Conservation (phyloP, 2,797 vertebrate genomes). For the Babyrousa celebensis region DNA sequence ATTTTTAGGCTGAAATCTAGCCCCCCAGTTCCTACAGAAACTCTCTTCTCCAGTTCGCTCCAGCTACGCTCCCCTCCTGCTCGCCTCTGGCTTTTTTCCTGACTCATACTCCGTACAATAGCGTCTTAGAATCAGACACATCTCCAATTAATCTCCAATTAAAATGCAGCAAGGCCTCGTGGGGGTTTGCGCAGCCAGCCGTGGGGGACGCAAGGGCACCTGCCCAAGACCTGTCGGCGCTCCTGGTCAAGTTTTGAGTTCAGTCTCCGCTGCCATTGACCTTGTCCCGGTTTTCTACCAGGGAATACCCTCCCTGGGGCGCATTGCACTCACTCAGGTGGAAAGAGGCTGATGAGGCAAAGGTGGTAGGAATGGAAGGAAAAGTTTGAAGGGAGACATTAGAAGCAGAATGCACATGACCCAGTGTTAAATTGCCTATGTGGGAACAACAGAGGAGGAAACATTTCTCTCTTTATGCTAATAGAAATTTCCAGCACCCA, state of each 20-base stretch:
- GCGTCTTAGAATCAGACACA: conserved; percentile 60
- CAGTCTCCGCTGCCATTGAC: not conserved
- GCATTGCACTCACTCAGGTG: not conserved
- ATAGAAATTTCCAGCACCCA: not conserved
- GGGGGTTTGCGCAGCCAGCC: conserved; percentile 30
- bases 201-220: not conserved
- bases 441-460: not conserved
- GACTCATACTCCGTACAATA: conserved; percentile 57
- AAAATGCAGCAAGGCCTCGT: conserved; percentile 58
- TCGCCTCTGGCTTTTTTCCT: conserved; percentile 7
- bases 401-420: not conserved
- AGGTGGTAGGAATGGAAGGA: not conserved
- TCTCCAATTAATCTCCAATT: conserved; percentile 6
- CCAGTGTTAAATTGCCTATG: not conserved
- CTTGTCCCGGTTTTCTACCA: not conserved
- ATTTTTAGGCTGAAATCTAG: conserved; percentile 58
- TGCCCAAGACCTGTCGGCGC: conserved; percentile 59
- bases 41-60: conserved; percentile 56
- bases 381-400: not conserved
- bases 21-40: conserved; percentile 58
- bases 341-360: not conserved
- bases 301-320: not conserved
- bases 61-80: not conserved
- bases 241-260: conserved; percentile 25
- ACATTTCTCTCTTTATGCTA: not conserved